Percentiles rank a stretch among this genome's conserved stretches.
These are phyloP conservation scores for Lindbergichthys nudifrons DNA, from an alignment of 2,797 vertebrate genomes.

Conservation along the genomic window DNA sequence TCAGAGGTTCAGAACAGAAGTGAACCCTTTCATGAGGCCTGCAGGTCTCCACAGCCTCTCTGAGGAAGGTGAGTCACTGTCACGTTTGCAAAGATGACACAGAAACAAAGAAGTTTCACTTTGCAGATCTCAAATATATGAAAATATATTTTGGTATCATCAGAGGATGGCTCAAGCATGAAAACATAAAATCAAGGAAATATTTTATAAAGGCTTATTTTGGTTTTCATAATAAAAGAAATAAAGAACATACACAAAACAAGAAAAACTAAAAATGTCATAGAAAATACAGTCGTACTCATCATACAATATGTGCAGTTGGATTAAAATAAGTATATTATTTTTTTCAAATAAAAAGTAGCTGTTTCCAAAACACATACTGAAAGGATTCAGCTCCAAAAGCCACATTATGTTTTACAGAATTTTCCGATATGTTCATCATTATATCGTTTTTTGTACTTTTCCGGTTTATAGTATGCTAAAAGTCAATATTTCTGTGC, in stretches of 20 bases:
- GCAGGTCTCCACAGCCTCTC: slow-evolving; percentile 50
- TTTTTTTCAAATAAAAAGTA: too few species aligned
- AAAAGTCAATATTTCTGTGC: background rate
- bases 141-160: background rate
- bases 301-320: background rate
- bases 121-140: background rate
- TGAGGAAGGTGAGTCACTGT: slow-evolving; percentile 75
- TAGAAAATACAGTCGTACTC: background rate
- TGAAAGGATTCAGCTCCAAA: too few species aligned
- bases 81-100: background rate
- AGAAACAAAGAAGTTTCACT: background rate
- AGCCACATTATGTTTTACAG: too few species aligned
- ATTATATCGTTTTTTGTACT: background rate
- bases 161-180: too few species aligned
- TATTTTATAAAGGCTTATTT: background rate
- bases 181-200: background rate
- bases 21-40: slow-evolving; percentile 41
- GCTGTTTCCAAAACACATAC: background rate
- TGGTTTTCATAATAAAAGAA: background rate
- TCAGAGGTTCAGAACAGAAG: slow-evolving; percentile 65
- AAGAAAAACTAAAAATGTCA: background rate
- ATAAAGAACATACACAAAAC: background rate
- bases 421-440: background rate
- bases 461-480: background rate
- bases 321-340: background rate